Conservation (phyloP, 2,797 vertebrate species). For the Pachyuromys duprasi region DNA sequence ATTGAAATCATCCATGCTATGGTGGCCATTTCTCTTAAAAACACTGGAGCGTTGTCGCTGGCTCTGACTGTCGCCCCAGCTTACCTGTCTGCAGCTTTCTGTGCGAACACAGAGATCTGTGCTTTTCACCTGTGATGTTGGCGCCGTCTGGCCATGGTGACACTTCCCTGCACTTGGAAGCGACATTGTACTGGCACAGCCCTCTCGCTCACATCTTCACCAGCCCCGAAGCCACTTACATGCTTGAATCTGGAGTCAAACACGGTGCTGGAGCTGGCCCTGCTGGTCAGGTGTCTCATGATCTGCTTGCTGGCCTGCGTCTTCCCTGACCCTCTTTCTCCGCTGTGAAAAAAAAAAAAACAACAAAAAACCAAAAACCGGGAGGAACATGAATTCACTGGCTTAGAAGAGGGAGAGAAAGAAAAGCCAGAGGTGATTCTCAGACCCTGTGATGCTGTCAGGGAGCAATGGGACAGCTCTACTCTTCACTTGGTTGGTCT, state of each 20-base stretch:
- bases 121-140: background rate
- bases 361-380: background rate
- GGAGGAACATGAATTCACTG: background rate
- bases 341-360: slow-evolving; percentile 85
- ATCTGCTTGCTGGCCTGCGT: slow-evolving; percentile 95
- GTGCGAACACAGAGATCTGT: background rate
- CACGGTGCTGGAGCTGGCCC: slow-evolving; percentile 88
- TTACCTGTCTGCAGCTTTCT: background rate
- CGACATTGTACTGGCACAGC: background rate
- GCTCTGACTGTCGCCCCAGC: rapidly evolving
- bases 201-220: background rate
- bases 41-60: rapidly evolving
- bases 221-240: slow-evolving; percentile 89
- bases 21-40: background rate
- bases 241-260: slow-evolving; percentile 94
- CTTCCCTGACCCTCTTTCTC: slow-evolving; percentile 97
- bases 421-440: background rate
- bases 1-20: background rate
- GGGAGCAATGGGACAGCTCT: rapidly evolving
- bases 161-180: background rate
- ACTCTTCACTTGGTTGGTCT: background rate
- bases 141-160: background rate
- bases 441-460: background rate
- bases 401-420: background rate
- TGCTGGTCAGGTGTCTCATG: slow-evolving; percentile 92